phyloP scores from a whole-genome alignment of 2,888 invertebrate species.

The Agrochola litura region DNA sequence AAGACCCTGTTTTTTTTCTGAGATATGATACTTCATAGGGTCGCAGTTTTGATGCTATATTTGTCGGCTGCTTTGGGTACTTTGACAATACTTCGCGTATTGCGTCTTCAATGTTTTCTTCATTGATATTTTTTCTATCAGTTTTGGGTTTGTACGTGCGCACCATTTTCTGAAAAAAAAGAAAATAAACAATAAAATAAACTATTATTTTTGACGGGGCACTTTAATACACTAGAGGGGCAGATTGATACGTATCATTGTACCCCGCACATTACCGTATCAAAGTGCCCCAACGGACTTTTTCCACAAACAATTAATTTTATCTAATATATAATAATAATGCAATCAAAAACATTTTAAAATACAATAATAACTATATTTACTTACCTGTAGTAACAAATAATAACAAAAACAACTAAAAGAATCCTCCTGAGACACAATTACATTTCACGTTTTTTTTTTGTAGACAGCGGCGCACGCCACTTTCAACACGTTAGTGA shows the following conservation, averaged over 20 bases:
- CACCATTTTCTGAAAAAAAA: no score
- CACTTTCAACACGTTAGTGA: constrained; percentile 35
- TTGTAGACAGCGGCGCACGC: constrained; percentile 50
- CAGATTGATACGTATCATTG: neutral
- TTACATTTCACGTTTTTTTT: constrained; percentile 52
- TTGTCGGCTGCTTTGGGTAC: constrained; percentile 10
- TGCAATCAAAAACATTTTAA: no score
- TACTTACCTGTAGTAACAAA: constrained; percentile 22
- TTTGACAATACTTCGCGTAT: constrained; percentile 60
- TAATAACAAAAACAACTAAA: constrained; percentile 43
- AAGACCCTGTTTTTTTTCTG: neutral
- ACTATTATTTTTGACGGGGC: no score
- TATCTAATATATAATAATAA: no score
- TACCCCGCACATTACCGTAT: no score
- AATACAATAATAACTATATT: constrained; percentile 8
- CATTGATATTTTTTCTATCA: constrained; percentile 55
- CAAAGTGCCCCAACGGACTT: no score
- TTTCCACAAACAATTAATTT: no score
- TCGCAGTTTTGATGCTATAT: neutral
- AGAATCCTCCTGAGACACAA: constrained; percentile 48
- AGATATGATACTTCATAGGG: neutral
- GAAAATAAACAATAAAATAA: no score
- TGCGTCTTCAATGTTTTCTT: constrained; percentile 52
- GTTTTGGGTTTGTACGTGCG: constrained; percentile 29
- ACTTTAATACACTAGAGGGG: neutral